A percentile compares a stretch with the other conserved stretches of the same genome.
Evolutionary conservation across 2,888 invertebrate genomes (phyloP).

Genomic region (Microchrysa polita): DNA sequence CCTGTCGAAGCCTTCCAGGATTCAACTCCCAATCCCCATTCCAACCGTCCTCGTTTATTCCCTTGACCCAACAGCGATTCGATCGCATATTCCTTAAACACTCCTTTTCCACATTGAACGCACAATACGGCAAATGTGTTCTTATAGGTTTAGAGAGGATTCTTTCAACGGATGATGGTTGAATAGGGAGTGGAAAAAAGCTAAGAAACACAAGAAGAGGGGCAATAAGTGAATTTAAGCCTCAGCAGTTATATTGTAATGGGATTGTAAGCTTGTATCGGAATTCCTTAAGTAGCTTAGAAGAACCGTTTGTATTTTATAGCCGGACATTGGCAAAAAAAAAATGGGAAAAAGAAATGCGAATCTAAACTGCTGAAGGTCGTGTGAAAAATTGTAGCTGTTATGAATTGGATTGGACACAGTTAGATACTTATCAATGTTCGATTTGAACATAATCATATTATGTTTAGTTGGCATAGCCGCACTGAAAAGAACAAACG

Average conservation of each 20-base stretch:
- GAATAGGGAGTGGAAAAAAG: too few relatives aligned
- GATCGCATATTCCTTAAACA: not conserved
- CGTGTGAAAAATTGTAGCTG: not conserved
- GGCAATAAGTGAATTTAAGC: conserved; percentile 16
- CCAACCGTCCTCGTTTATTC: too few relatives aligned
- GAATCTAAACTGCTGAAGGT: conserved; percentile 1
- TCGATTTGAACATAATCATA: not conserved
- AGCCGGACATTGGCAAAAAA: conserved; percentile 9
- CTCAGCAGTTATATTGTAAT: conserved; percentile 21
- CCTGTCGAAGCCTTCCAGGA: not conserved
- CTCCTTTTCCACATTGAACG: not conserved
- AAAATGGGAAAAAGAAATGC: not conserved
- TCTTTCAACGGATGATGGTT: too few relatives aligned
- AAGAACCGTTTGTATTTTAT: conserved; percentile 18
- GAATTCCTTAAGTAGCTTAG: conserved; percentile 23
- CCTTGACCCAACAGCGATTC: conserved; percentile 14
- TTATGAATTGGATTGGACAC: not conserved
- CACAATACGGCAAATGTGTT: too few relatives aligned
- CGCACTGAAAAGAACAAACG: too few relatives aligned
- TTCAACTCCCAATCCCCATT: too few relatives aligned
- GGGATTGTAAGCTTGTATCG: conserved; percentile 15
- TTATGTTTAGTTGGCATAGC: not conserved
- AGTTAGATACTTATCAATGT: not conserved
- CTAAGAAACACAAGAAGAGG: not conserved
- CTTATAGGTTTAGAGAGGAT: too few relatives aligned